Percentiles rank a stretch among this genome's conserved stretches.
phyloP scores from a whole-genome alignment of 2,888 invertebrate species.

The Pseudococcus viburni region DNA sequence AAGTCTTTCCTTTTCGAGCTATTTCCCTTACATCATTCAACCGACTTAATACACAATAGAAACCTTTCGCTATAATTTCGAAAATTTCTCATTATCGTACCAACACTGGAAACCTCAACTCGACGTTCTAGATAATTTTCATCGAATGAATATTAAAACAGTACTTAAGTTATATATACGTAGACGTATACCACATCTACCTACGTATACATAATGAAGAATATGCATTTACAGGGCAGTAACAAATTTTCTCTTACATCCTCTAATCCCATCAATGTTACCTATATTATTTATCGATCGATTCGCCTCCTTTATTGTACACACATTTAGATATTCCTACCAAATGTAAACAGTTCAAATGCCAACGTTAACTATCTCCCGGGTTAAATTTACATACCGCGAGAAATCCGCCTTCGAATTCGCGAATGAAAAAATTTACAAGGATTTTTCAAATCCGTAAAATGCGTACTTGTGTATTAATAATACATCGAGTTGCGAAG shows the following conservation, averaged over 20 bases:
- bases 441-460: not conserved
- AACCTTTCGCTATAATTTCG: not conserved
- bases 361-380: not conserved
- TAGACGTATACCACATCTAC: not conserved
- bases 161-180: not conserved
- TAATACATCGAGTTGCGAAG: not conserved
- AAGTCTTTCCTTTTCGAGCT: not conserved
- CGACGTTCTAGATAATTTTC: not conserved
- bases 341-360: not conserved
- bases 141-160: not conserved
- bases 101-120: not conserved
- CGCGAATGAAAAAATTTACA: not conserved
- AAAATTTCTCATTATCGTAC: conserved; percentile 7
- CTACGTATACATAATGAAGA: not conserved
- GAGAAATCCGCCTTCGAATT: not conserved
- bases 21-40: not conserved
- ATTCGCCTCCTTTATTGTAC: not conserved
- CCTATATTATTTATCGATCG: not conserved
- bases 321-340: not conserved
- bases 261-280: not conserved
- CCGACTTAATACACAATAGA: not conserved
- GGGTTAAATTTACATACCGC: not conserved
- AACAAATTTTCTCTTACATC: not conserved
- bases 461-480: not conserved
- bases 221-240: not conserved